These are phyloP conservation scores for Philotrypesis tridentata DNA, from an alignment of 1,140 invertebrate genomes.

Conservation along the genomic window DNA sequence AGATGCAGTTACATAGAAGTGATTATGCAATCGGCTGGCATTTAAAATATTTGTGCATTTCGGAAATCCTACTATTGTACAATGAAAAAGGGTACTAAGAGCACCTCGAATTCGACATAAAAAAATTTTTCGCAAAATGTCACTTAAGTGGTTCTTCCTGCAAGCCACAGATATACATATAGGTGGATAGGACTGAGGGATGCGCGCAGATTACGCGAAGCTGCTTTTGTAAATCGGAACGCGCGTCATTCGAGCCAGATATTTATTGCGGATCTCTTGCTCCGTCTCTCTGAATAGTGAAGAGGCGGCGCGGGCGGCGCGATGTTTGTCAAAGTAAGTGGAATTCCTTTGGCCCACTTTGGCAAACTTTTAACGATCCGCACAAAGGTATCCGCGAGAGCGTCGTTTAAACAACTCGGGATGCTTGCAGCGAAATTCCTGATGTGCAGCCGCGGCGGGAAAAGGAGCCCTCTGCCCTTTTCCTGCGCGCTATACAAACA, in stretches of 20 bases:
- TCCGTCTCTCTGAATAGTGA: background rate
- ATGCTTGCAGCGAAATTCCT: background rate
- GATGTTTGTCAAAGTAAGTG: constrained; percentile 5
- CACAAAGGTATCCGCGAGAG: background rate
- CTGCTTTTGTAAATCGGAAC: background rate
- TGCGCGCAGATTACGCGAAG: background rate
- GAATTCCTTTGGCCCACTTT: constrained; percentile 16
- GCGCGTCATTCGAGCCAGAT: background rate
- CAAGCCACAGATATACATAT: too few relatives aligned
- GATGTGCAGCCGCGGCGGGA: background rate
- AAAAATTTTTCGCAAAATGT: too few relatives aligned
- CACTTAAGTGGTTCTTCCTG: too few relatives aligned
- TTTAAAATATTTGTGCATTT: too few relatives aligned
- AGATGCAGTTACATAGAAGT: too few relatives aligned
- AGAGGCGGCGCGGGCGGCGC: background rate
- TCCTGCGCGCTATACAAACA: too few relatives aligned
- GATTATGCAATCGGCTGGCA: too few relatives aligned
- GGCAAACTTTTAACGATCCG: constrained; percentile 4
- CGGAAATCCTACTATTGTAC: too few relatives aligned
- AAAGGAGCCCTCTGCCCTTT: background rate
- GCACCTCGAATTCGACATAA: too few relatives aligned
- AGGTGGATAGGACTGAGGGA: background rate
- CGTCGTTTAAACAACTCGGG: background rate
- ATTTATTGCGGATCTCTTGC: background rate
- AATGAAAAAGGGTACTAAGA: too few relatives aligned